phyloP scores from a whole-genome alignment of 1,140 invertebrate genomes.

The Drosophila sechellia region DNA sequence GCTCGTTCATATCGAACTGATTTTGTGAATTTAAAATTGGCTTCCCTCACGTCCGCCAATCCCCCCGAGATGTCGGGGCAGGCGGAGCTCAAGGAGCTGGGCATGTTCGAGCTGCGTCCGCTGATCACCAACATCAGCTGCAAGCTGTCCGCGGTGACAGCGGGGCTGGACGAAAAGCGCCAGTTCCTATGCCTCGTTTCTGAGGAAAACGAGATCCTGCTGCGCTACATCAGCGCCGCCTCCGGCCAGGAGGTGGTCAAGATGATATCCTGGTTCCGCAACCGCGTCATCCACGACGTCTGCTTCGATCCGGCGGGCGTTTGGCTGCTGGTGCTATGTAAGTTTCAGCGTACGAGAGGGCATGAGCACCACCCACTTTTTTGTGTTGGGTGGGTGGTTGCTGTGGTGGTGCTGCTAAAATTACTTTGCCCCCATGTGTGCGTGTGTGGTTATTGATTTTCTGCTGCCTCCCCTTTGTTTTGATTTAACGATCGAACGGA shows the following conservation, averaged over 20 bases:
- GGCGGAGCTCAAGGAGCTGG: constrained; percentile 67
- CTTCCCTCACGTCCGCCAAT: constrained; percentile 33
- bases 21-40: constrained; percentile 26
- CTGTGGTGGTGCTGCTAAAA: constrained; percentile 45
- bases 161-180: constrained; percentile 66
- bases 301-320: constrained; percentile 90
- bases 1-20: constrained; percentile 18
- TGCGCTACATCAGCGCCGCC: constrained; percentile 82
- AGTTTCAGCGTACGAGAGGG: constrained; percentile 55
- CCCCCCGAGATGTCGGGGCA: constrained; percentile 57
- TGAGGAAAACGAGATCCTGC: constrained; percentile 81
- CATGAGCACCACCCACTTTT: constrained; percentile 8
- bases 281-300: constrained; percentile 87
- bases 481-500: constrained; percentile 36
- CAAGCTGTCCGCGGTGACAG: constrained; percentile 77
- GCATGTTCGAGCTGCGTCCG: constrained; percentile 78
- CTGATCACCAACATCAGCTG: constrained; percentile 81
- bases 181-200: constrained; percentile 81
- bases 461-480: constrained; percentile 61
- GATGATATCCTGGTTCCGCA: constrained; percentile 88
- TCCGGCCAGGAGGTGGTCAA: constrained; percentile 86
- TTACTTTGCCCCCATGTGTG: constrained; percentile 51
- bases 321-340: constrained; percentile 88
- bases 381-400: constrained; percentile 5
- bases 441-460: constrained; percentile 72